phyloP scores from a whole-genome alignment of 2,888 invertebrate genomes.

The Rhimphoctona megacephalus region DNA sequence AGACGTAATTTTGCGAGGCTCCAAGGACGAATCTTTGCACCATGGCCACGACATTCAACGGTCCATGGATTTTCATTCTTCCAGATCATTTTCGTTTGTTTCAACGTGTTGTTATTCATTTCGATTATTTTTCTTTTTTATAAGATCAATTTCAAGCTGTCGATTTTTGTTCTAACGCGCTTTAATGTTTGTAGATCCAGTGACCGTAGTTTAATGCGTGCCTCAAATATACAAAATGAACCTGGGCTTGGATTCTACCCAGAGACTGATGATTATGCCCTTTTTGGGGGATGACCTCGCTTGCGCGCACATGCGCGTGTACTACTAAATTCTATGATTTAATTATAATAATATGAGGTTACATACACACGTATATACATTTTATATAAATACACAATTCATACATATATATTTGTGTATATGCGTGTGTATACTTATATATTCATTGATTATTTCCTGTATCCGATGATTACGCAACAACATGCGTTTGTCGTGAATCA shows the following conservation, averaged over 20 bases:
- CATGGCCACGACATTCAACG: slow-evolving; percentile 15
- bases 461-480: slow-evolving; percentile 70
- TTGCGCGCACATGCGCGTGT: slow-evolving; percentile 34
- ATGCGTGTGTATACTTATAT: slow-evolving; percentile 72
- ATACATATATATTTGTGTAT: slow-evolving; percentile 68
- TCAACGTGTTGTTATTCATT: slow-evolving; percentile 1
- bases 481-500: slow-evolving; percentile 52
- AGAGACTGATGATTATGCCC: neutral
- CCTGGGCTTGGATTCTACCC: neutral
- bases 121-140: neutral
- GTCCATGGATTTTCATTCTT: slow-evolving; percentile 2
- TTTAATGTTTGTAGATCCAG: neutral
- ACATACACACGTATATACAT: slow-evolving; percentile 62
- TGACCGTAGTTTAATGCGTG: slow-evolving; percentile 42
- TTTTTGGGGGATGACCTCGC: slow-evolving; percentile 32
- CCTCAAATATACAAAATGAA: slow-evolving; percentile 56
- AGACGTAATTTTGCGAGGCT: neutral
- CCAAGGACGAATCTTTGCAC: slow-evolving; percentile 53
- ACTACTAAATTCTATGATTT: slow-evolving; percentile 62
- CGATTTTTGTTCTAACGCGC: neutral
- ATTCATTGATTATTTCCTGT: slow-evolving; percentile 75
- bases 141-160: slow-evolving; percentile 1
- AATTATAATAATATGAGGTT: slow-evolving; percentile 70
- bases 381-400: slow-evolving; percentile 70
- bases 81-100: neutral